Base-by-base conservation (phyloP, 2,888 invertebrate species). In the Drosophila imparisetae region DNA sequence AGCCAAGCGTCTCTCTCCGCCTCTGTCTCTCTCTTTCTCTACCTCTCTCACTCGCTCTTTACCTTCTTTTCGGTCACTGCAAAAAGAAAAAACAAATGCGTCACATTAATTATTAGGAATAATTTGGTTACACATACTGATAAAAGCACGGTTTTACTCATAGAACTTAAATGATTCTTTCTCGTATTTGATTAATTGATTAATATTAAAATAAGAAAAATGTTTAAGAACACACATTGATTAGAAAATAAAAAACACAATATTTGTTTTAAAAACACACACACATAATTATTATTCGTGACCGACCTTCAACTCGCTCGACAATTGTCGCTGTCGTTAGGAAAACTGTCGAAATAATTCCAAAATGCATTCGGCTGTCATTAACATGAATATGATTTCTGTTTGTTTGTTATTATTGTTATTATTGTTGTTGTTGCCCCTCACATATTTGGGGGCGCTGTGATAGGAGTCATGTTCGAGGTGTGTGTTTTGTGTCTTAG, bases 291-390 rank as follows among this genome's bases (percentile, higher is more conserved):
- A 63, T 69, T n/a, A 4, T 36, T 75, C 59, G 49, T 48, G 42
- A 55, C 4, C 50, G 84, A 75, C 82, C 87, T 78, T 78, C 53
- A 68, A 75, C 68, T 61, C 63, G 60, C 54, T 21, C 49, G 50
- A 52, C 66, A 76, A 63, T 71, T 71, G 50, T 52, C 42, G 54
- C 49, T 34, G 55, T 57, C 70, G 74, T 66, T 70, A 75, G 63
- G 66, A 63, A 52, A 55, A 68, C 50, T 58, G 53, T 57, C 55
- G 10, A 67, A 76, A 59, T 60, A 78, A 52, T 60, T 59, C 21
- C 24, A 65, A 42, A 45, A 40, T 62, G 83, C 72, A 69, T 75
- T 79, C 38, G 69, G 58, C 55, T 52, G 48, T 58, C 53, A 75
- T 73, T 78, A 55, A 62, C 67, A 72, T 67, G 65, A 68, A 66